These are phyloP conservation scores for Ictidomys tridecemlineatus DNA, from an alignment of 2,113 vertebrate genomes.

Conservation along the genomic window DNA sequence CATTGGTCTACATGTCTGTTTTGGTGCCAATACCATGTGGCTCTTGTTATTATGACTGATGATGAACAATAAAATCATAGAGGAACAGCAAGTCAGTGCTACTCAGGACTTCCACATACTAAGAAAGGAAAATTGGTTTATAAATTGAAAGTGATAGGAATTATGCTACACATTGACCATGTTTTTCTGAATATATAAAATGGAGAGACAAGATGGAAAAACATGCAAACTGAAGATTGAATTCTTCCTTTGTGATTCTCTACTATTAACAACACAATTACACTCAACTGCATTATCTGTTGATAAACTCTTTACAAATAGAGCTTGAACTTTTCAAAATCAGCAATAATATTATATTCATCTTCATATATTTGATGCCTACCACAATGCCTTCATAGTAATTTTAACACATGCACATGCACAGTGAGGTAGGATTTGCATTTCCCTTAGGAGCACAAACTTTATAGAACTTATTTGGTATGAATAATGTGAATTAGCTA, in stretches of 20 bases:
- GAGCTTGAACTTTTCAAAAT: neutral
- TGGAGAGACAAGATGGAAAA: neutral
- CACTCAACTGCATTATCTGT: neutral
- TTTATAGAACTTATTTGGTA: neutral
- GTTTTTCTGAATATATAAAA: neutral
- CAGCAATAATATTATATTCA: neutral
- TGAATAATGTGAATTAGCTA: neutral
- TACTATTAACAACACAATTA: neutral
- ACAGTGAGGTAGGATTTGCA: neutral
- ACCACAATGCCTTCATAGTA: neutral
- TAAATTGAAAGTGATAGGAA: neutral
- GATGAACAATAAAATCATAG: neutral
- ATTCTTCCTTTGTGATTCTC: neutral
- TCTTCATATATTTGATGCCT: neutral
- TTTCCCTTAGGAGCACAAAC: neutral
- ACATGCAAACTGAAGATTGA: neutral
- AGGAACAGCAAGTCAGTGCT: neutral
- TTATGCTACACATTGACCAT: neutral
- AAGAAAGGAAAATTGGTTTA: neutral
- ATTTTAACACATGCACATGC: neutral
- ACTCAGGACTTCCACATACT: neutral
- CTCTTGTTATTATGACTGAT: too few species aligned
- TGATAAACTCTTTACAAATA: neutral
- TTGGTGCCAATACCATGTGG: too few species aligned
- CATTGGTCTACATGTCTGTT: too few species aligned